phyloP scores from a whole-genome alignment of 2,797 vertebrate genomes.

The Anguilla obscura region DNA sequence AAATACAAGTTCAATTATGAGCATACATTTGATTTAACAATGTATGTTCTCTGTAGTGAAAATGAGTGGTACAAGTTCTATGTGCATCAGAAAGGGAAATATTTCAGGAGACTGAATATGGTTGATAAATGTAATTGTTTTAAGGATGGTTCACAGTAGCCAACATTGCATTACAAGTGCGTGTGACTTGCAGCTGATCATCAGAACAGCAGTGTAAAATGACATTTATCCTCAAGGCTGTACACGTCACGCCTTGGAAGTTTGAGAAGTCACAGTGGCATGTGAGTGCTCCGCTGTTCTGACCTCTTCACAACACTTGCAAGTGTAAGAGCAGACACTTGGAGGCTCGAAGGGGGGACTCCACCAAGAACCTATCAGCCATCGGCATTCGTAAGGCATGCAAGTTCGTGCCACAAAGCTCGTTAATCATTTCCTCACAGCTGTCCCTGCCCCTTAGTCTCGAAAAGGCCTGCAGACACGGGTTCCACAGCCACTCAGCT shows the following conservation, averaged over 20 bases:
- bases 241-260: neutral
- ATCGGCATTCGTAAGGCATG: neutral
- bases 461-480: neutral
- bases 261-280: neutral
- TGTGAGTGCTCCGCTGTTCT: neutral
- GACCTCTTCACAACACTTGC: slow-evolving; percentile 11
- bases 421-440: neutral
- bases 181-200: neutral
- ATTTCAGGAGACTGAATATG: neutral
- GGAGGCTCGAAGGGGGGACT: neutral
- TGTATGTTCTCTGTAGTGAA: neutral
- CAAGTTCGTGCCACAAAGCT: neutral
- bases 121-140: neutral
- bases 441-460: neutral
- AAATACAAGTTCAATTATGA: neutral
- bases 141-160: neutral
- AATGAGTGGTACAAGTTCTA: neutral
- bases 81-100: neutral
- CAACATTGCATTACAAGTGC: neutral
- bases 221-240: neutral
- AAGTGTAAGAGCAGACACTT: neutral
- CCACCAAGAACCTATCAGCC: neutral
- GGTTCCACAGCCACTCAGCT: neutral
- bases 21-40: neutral
- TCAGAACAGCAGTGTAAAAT: slow-evolving; percentile 3